Percentiles rank a stretch among this genome's conserved stretches.
Evolutionary conservation across 2,888 invertebrate species (phyloP).

Genomic region (Drosophila anomalata): DNA sequence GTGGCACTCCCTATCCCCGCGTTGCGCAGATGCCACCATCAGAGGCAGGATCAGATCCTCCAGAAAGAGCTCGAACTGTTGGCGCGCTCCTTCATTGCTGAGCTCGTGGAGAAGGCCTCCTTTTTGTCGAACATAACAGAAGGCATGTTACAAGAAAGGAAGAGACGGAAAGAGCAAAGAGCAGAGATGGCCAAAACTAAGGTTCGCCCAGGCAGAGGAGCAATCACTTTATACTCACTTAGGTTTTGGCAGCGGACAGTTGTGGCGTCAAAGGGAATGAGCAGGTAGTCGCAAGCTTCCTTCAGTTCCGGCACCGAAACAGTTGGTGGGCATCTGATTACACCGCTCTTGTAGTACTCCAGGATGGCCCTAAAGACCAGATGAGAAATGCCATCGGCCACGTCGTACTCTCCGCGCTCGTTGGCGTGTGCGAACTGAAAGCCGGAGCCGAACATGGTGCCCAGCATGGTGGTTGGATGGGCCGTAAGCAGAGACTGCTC

Average conservation of each 20-base stretch:
- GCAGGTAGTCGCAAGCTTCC: slow-evolving; percentile 99
- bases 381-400: slow-evolving; percentile 98
- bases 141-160: slow-evolving; percentile 52
- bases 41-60: slow-evolving; percentile 97
- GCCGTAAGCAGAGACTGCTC: slow-evolving; percentile 96
- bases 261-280: slow-evolving; percentile 98
- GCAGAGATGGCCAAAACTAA: slow-evolving; percentile 68
- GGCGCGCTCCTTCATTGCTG: slow-evolving; percentile 99
- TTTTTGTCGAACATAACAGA: slow-evolving; percentile 62
- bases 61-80: slow-evolving; percentile 97
- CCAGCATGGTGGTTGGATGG: slow-evolving; percentile 99
- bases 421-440: slow-evolving; percentile 96
- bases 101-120: slow-evolving; percentile 98
- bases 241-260: slow-evolving; percentile 98
- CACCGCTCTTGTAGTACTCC: slow-evolving; percentile 96
- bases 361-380: slow-evolving; percentile 97
- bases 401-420: slow-evolving; percentile 98
- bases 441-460: slow-evolving; percentile 98
- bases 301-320: slow-evolving; percentile 98
- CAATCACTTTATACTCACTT: slow-evolving; percentile 86
- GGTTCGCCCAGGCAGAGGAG: slow-evolving; percentile 32
- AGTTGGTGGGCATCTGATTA: slow-evolving; percentile 97
- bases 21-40: slow-evolving; percentile 96
- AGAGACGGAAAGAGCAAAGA: slow-evolving; percentile 40
- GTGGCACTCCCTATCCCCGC: slow-evolving; percentile 99